These are phyloP conservation scores for Chymomyza procnemis DNA, from an alignment of 2,888 invertebrate genomes.

Conservation along the genomic window DNA sequence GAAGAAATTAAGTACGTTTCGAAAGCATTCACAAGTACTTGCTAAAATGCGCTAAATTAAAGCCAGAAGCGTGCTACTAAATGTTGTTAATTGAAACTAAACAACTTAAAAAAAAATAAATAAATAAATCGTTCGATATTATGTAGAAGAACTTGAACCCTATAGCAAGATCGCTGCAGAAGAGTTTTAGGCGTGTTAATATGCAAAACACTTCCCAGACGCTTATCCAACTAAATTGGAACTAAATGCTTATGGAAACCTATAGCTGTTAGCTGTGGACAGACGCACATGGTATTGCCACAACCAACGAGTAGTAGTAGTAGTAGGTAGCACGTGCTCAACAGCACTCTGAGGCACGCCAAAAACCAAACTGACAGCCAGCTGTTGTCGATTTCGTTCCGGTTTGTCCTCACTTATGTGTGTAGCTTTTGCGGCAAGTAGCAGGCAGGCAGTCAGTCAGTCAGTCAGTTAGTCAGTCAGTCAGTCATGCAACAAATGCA, in stretches of 20 bases:
- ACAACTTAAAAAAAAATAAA: conserved; percentile 19
- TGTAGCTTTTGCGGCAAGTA: too few relatives aligned
- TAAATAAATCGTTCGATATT: too few relatives aligned
- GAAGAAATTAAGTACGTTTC: neutral
- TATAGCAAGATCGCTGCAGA: too few relatives aligned
- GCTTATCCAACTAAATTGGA: too few relatives aligned
- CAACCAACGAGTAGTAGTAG: too few relatives aligned
- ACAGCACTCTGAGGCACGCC: too few relatives aligned
- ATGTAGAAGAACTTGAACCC: too few relatives aligned
- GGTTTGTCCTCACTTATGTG: neutral
- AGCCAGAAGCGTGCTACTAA: neutral
- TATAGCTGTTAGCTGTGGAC: too few relatives aligned
- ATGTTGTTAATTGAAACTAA: conserved; percentile 24
- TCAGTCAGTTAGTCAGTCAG: conserved; percentile 2
- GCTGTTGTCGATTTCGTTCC: neutral
- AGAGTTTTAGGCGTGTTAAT: too few relatives aligned
- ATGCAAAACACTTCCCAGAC: conserved; percentile 44
- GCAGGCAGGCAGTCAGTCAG: too few relatives aligned
- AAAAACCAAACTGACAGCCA: neutral
- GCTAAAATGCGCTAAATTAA: conserved; percentile 26
- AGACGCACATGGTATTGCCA: too few relatives aligned
- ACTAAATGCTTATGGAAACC: too few relatives aligned
- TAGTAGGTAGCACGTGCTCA: neutral
- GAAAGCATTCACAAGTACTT: conserved; percentile 40
- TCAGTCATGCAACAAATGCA: conserved; percentile 22